Percentiles rank a stretch among this genome's conserved stretches.
phyloP scores from a whole-genome alignment of 2,888 invertebrate species.

The Rhamnusium bicolor region DNA sequence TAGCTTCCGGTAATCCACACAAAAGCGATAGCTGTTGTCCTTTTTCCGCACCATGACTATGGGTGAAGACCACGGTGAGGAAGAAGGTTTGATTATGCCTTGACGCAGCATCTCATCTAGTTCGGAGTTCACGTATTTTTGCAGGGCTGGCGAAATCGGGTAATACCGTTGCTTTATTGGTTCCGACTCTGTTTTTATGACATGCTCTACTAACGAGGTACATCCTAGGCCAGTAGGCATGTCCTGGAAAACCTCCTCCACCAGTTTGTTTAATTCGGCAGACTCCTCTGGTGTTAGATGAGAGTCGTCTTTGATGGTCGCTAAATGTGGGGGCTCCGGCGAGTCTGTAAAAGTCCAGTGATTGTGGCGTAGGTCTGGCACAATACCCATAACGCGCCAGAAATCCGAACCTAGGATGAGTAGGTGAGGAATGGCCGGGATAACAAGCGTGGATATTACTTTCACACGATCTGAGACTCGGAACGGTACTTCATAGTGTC shows the following conservation, averaged over 20 bases:
- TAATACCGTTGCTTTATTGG: neutral
- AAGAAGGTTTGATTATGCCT: neutral
- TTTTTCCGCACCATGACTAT: neutral
- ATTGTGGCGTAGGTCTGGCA: too few species aligned
- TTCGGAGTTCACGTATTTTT: neutral
- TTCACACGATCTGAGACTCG: too few species aligned
- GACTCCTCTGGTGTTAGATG: neutral
- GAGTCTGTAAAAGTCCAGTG: too few species aligned
- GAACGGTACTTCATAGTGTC: too few species aligned
- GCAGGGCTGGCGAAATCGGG: neutral
- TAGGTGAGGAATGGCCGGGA: too few species aligned
- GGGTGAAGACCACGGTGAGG: conserved; percentile 2
- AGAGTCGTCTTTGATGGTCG: too few species aligned
- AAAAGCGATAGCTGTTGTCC: too few species aligned
- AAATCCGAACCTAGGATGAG: too few species aligned
- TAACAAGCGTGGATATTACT: too few species aligned
- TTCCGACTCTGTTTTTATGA: neutral
- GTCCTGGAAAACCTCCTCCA: neutral
- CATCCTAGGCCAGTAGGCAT: neutral
- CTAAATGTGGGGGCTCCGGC: too few species aligned
- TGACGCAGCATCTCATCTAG: neutral
- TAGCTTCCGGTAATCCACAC: too few species aligned
- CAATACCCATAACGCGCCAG: too few species aligned
- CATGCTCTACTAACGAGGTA: neutral
- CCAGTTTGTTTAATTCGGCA: neutral